phyloP scores from a whole-genome alignment of 2,797 vertebrate species.

The Xiphorhynchus erythropygius region DNA sequence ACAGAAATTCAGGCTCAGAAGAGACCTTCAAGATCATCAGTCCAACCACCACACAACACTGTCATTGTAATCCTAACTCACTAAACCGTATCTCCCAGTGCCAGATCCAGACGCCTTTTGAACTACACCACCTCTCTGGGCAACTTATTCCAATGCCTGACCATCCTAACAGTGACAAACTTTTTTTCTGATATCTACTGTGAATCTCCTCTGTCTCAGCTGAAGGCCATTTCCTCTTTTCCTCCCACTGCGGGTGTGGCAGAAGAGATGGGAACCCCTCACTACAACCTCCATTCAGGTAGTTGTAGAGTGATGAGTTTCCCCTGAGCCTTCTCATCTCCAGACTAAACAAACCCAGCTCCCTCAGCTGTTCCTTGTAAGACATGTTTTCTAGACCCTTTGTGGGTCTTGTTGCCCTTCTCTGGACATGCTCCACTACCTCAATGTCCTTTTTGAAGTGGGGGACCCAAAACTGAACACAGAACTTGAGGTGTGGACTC shows the following conservation, averaged over 20 bases:
- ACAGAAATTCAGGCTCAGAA: background rate
- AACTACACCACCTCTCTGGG: background rate
- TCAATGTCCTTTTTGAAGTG: background rate
- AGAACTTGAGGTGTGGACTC: background rate
- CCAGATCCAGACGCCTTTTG: background rate
- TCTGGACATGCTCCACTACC: background rate
- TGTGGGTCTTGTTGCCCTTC: background rate
- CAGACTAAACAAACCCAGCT: background rate
- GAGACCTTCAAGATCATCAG: background rate
- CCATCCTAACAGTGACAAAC: background rate
- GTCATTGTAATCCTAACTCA: background rate
- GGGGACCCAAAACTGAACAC: background rate
- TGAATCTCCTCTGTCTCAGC: background rate
- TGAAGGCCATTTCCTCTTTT: background rate
- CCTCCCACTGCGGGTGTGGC: background rate
- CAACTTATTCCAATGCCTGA: background rate
- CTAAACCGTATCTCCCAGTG: background rate
- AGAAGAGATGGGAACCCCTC: background rate
- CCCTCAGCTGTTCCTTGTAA: background rate
- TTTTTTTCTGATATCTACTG: background rate
- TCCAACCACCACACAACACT: background rate
- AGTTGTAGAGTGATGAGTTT: too few relatives aligned
- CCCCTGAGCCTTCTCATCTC: background rate
- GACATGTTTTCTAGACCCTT: background rate
- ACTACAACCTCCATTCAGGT: background rate